Conservation (phyloP, 2,113 vertebrate genomes). For the Carassius gibelio region DNA sequence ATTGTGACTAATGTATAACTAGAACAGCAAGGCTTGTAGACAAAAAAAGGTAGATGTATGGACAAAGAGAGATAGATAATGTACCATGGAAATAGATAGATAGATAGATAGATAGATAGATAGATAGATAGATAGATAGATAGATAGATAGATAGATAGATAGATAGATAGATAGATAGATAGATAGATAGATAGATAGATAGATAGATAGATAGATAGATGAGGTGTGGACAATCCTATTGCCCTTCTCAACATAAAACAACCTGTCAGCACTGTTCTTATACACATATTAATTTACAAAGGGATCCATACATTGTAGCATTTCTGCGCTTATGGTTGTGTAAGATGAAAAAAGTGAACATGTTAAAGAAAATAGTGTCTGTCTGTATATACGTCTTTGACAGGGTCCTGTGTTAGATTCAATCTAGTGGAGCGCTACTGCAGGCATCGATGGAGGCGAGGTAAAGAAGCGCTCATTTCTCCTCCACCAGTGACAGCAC, state of each 20-base stretch:
- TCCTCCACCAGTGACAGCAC: conserved; percentile 64
- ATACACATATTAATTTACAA: conserved; percentile 9
- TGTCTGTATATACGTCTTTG: conserved; percentile 15
- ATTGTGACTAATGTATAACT: too few relatives aligned
- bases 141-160: background rate
- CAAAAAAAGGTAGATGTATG: too few relatives aligned
- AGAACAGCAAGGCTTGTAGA: too few relatives aligned
- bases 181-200: background rate
- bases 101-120: background rate
- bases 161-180: background rate
- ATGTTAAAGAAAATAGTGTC: conserved; percentile 18
- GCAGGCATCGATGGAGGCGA: conserved; percentile 54
- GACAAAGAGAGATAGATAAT: background rate
- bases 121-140: too few relatives aligned
- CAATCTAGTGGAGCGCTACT: conserved; percentile 52
- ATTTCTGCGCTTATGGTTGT: conserved; percentile 8
- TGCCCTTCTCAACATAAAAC: background rate
- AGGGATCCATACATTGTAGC: background rate
- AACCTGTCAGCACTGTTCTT: background rate
- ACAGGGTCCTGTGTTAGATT: conserved; percentile 46
- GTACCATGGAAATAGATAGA: background rate
- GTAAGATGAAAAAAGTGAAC: background rate
- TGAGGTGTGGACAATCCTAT: background rate
- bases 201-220: too few relatives aligned
- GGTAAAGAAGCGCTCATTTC: conserved; percentile 55